Conservation (phyloP, 2,888 invertebrate species). For the Drosophila multiciliata region DNA sequence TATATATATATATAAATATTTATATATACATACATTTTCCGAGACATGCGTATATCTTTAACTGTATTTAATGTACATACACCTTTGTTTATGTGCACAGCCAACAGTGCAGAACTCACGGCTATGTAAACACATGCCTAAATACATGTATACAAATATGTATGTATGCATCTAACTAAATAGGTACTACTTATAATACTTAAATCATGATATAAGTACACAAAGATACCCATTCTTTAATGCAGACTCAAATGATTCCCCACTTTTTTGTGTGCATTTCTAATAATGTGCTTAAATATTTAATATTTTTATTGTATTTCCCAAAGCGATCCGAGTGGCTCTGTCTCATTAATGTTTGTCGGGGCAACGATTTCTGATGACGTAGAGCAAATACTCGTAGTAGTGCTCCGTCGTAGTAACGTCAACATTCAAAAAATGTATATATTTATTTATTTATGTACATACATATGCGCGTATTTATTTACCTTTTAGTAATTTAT, state of each 20-base stretch:
- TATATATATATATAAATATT: slow-evolving; percentile 50
- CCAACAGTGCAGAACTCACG: slow-evolving; percentile 29
- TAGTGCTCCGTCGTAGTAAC: slow-evolving; percentile 42
- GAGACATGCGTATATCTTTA: slow-evolving; percentile 24
- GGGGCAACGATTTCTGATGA: slow-evolving; percentile 56
- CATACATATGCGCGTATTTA: slow-evolving; percentile 62
- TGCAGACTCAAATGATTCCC: slow-evolving; percentile 37
- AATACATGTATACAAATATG: slow-evolving; percentile 6
- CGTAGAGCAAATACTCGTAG: slow-evolving; percentile 65
- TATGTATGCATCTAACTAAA: slow-evolving; percentile 24
- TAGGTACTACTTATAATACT: slow-evolving; percentile 41
- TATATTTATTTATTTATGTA: slow-evolving; percentile 17
- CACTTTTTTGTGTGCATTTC: slow-evolving; percentile 67
- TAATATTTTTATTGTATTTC: slow-evolving; percentile 75
- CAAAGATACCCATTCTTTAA: slow-evolving; percentile 38
- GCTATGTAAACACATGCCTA: slow-evolving; percentile 7
- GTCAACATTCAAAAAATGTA: slow-evolving; percentile 63
- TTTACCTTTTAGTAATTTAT: slow-evolving; percentile 81
- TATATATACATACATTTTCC: slow-evolving; percentile 41
- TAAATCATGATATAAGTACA: slow-evolving; percentile 32
- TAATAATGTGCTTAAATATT: slow-evolving; percentile 79
- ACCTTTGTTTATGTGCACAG: slow-evolving; percentile 50
- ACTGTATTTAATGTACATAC: slow-evolving; percentile 40
- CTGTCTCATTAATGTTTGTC: slow-evolving; percentile 66
- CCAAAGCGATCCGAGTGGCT: slow-evolving; percentile 59